Evolutionary conservation across 2,797 vertebrate species (phyloP).

Genomic region (Gymnodraco acuticeps): DNA sequence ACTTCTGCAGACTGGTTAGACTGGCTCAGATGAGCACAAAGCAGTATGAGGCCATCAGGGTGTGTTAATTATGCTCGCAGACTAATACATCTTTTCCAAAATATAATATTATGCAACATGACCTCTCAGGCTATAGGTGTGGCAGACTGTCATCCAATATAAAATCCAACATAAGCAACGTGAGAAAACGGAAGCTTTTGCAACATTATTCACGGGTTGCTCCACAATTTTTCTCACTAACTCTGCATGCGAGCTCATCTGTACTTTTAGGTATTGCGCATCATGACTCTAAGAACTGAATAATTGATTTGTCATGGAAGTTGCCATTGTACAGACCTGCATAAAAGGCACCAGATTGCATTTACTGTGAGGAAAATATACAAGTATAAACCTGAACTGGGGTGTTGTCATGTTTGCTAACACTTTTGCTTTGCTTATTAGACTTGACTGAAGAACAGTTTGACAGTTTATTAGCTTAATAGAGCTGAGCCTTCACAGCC

Average conservation of each 20-base stretch:
- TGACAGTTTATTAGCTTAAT: constrained; percentile 27
- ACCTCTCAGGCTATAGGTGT: constrained; percentile 40
- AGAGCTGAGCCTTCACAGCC: not conserved
- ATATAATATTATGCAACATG: constrained; percentile 14
- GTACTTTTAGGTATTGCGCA: not conserved
- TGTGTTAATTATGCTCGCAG: constrained; percentile 28
- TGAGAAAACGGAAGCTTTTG: constrained; percentile 24
- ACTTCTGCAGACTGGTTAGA: constrained; percentile 61
- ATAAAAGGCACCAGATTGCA: not conserved
- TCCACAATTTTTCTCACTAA: not conserved
- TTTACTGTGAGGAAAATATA: not conserved
- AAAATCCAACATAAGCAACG: not conserved
- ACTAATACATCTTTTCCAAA: constrained; percentile 26
- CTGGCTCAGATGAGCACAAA: constrained; percentile 34
- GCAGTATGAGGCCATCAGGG: not conserved
- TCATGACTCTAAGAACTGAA: not conserved
- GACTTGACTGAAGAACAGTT: constrained; percentile 29
- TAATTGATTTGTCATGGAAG: not conserved
- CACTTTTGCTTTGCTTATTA: constrained; percentile 30
- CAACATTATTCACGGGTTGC: constrained; percentile 7
- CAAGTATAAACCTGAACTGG: not conserved
- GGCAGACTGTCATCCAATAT: not conserved
- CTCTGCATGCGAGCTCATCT: not conserved
- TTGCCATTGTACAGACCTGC: not conserved
- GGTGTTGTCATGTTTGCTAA: constrained; percentile 49